These are phyloP conservation scores for Micromesistius poutassou DNA, from an alignment of 2,797 vertebrate species.

Conservation along the genomic window DNA sequence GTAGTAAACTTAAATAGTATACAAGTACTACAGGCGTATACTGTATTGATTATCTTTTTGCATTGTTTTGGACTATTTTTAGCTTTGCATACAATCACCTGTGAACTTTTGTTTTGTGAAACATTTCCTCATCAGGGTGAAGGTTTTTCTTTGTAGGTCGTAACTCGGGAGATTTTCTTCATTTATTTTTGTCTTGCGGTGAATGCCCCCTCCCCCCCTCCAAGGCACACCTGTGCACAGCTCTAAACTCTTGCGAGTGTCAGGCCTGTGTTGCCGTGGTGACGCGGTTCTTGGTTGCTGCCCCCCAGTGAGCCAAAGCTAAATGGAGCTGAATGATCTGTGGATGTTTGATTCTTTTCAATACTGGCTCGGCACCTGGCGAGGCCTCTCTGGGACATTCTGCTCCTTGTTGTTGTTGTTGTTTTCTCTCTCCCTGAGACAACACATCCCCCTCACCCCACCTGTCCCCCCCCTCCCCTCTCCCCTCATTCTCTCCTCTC, in stretches of 20 bases:
- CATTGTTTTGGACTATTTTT: not conserved
- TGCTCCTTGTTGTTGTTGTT: conserved; percentile 4
- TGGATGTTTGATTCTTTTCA: conserved; percentile 50
- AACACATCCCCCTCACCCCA: not conserved
- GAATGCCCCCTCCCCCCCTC: conserved; percentile 33
- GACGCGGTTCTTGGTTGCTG: conserved; percentile 39
- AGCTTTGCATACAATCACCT: not conserved
- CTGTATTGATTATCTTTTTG: not conserved
- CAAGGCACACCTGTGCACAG: conserved; percentile 33
- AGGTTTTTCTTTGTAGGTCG: not conserved
- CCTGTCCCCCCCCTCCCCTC: not conserved
- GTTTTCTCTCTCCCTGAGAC: not conserved
- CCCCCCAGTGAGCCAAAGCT: conserved; percentile 53
- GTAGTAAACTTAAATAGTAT: not conserved
- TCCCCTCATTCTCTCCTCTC: not conserved
- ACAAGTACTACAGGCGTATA: not conserved
- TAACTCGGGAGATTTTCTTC: not conserved
- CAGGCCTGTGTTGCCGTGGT: conserved; percentile 44
- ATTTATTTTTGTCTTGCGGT: conserved; percentile 20
- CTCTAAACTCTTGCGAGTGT: conserved; percentile 11
- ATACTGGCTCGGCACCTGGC: conserved; percentile 45
- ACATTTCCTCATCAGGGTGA: not conserved
- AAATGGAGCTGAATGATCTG: conserved; percentile 68
- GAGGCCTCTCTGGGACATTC: conserved; percentile 32
- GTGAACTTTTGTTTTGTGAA: not conserved